Base-by-base conservation (phyloP, 2,797 vertebrate species). In the Pseudopleuronectes americanus region DNA sequence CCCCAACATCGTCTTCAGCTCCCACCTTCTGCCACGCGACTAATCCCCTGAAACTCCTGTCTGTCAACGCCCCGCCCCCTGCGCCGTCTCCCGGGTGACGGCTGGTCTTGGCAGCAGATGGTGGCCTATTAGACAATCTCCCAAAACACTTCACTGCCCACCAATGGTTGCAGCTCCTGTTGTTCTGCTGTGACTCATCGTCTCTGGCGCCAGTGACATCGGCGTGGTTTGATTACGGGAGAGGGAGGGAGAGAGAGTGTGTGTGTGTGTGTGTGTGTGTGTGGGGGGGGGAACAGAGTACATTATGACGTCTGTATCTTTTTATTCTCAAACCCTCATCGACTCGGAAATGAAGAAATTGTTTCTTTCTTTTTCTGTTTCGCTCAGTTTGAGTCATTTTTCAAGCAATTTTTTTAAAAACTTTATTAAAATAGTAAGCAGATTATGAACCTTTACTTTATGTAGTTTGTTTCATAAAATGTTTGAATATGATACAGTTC, bases 41-140 rank as follows among this genome's bases (percentile, higher is more conserved):
- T 90, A 89, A 91, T 89, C 90, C 81, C 65, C 65, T 75, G 58
- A 85, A 88, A 77, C 74, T 68, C 65, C 80, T 84, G 67, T 64
- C 74, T 84, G 78, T 88, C 76, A 75, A 53, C 5, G 19, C 52
- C 38, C 22, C 2, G 77, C 77, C 56, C 78, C 74, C 3, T 19
- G 4, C n/a, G 33, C 72, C 56, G 71, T 85, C 79, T 85, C 75
- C 65, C 19, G 64, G 77, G 79, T 74, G 76, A 81, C 22, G 63
- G 74, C 76, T 84, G 62, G 76, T 77, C 84, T 86, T 89, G 83
- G 81, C 84, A 85, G 84, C 91, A 92, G 91, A 93, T 93, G 89
- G 89, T 76, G 84, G 85, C 87, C 83, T 91, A 89, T 93, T 89
- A 90, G 89, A 91, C 77, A 43, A 61, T 75, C 65, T 86, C 72